phyloP scores from a whole-genome alignment of 2,113 vertebrate genomes.

The Neogale vison region DNA sequence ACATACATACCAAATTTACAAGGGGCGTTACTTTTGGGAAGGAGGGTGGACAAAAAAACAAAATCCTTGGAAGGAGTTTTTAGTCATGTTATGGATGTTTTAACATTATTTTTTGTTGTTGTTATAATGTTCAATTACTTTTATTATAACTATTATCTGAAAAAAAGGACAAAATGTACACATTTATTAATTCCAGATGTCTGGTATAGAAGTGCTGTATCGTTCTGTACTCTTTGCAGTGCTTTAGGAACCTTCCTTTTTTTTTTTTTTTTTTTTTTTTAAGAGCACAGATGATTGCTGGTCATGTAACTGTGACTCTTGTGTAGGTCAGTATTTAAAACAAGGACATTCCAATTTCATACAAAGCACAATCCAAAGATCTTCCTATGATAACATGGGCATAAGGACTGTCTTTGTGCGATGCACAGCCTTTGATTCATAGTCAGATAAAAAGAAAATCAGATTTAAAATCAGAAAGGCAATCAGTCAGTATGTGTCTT shows the following conservation, averaged over 20 bases:
- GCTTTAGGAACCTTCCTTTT: not conserved
- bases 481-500: not conserved
- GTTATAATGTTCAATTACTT: not conserved
- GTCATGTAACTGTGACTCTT: not conserved
- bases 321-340: not conserved
- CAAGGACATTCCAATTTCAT: slow-evolving; percentile 13
- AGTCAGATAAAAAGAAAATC: slow-evolving; percentile 67
- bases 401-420: not conserved
- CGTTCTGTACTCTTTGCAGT: not conserved
- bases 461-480: slow-evolving; percentile 63
- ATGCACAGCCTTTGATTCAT: slow-evolving; percentile 1
- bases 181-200: not conserved
- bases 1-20: not conserved
- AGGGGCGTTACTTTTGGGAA: not conserved
- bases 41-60: not conserved
- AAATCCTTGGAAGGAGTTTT: not conserved
- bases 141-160: not conserved
- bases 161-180: not conserved
- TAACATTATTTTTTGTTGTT: not conserved
- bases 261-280: not conserved
- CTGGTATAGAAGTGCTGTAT: not conserved
- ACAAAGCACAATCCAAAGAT: slow-evolving; percentile 48
- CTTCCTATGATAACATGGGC: not conserved
- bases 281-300: not conserved
- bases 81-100: not conserved